A percentile compares a stretch with the other conserved stretches of the same genome.
Conservation (phyloP, 2,888 invertebrate genomes). For the Pollenia amentaria region DNA sequence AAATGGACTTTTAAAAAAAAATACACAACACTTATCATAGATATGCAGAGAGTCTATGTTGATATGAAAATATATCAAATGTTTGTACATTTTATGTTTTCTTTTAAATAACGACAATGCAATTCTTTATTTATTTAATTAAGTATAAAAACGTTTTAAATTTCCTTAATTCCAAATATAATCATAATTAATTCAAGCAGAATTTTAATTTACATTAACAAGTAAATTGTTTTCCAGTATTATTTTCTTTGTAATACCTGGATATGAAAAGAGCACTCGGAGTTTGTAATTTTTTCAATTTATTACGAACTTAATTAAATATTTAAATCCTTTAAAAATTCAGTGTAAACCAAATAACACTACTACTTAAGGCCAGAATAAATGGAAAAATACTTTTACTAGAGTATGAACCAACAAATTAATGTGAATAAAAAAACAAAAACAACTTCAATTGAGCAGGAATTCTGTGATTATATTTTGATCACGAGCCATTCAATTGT, state of each 20-base stretch:
- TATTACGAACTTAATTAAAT: conserved; percentile 38
- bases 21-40: too few species aligned
- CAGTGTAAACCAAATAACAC: conserved; percentile 47
- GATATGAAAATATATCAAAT: too few species aligned
- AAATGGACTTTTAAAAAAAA: too few species aligned
- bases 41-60: too few species aligned
- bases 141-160: too few species aligned
- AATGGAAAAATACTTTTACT: conserved; percentile 34
- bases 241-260: not conserved
- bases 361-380: conserved; percentile 35
- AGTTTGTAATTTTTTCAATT: conserved; percentile 12
- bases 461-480: conserved; percentile 31
- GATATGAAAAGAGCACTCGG: not conserved
- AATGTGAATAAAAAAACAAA: not conserved
- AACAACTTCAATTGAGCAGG: conserved; percentile 11
- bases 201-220: conserved; percentile 42
- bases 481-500: conserved; percentile 48
- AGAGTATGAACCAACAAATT: conserved; percentile 12
- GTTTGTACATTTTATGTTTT: too few species aligned
- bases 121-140: too few species aligned
- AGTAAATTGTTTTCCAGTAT: not conserved
- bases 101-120: too few species aligned
- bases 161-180: too few species aligned
- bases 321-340: conserved; percentile 37
- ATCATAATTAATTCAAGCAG: conserved; percentile 18